Evolutionary conservation across 2,113 vertebrate species (phyloP), one percentile per base, ranked within the genome.

Genomic region (Entosphenus tridentatus): DNA sequence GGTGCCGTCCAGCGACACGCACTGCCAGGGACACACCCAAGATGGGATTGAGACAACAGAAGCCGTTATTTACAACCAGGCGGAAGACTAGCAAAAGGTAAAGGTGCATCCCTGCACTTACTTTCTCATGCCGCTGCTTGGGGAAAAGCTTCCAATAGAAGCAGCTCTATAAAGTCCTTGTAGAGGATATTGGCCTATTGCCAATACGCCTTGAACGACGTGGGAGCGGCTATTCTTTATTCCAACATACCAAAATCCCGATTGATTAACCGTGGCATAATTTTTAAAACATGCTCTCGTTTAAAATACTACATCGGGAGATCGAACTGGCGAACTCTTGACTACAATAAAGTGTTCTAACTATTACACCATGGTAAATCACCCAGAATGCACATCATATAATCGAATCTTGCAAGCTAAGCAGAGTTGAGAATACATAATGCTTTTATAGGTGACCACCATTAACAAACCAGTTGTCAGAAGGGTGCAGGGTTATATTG

Each of bases 1-100:
- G 62, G 90, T 96, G 74, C 93, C 93, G 72, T 96, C 93, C 74
- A 93, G 81, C 70, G 89, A 75, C 10, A 98, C 87, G 1, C 86
- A 86, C 93, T 98, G 65, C 39, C 39, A 5, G 39, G 39, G 39
- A 5, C 39, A 39, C 39, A 39, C 39, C 39, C 39, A 39, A 39
- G 6, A 39, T 39, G 39, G 39, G 39, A 39, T 39, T 39, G 39
- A 1, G 39, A 39, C 39, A 39, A 39, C 39, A 39, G 6, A 39
- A 39, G 39, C 39, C 39, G 39, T 39, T 39, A 39, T 39, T 39
- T 39, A 39, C 39, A 39, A 39, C 39, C 39, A 39, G 39, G 39
- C 6, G 39, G 39, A 39, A 39, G 39, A 39, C 39, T 39, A 39
- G 39, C 39, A 39, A 39, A 39, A 6, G 39, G 39, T 39, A 39